phyloP scores from a whole-genome alignment of 2,888 invertebrate species.

The Laothoe populi region DNA sequence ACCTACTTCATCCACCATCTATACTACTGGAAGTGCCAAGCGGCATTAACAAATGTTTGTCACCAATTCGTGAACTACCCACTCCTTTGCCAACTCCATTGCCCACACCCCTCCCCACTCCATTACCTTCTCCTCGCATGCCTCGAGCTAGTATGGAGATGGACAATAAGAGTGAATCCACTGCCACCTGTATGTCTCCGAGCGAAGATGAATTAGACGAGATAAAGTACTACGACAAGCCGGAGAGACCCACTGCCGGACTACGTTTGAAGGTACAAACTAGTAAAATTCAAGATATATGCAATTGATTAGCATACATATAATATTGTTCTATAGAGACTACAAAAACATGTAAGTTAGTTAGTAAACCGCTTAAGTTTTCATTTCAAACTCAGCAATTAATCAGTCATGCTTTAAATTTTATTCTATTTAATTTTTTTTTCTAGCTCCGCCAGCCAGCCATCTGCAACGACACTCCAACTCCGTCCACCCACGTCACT shows the following conservation, averaged over 20 bases:
- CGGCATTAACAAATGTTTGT: slow-evolving; percentile 90
- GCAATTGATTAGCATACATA: too few species aligned
- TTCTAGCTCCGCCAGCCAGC: slow-evolving; percentile 83
- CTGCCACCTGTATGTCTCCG: slow-evolving; percentile 61
- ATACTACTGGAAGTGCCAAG: slow-evolving; percentile 91
- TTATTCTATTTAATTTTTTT: slow-evolving; percentile 36
- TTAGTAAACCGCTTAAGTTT: too few species aligned
- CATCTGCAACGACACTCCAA: slow-evolving; percentile 72
- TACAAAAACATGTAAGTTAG: too few species aligned
- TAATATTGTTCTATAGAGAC: too few species aligned
- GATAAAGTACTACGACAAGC: slow-evolving; percentile 60
- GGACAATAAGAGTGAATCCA: slow-evolving; percentile 61
- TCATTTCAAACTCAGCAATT: too few species aligned
- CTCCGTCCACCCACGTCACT: slow-evolving; percentile 75
- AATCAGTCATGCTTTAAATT: too few species aligned
- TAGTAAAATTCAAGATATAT: too few species aligned
- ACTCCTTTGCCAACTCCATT: slow-evolving; percentile 88
- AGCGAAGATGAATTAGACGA: slow-evolving; percentile 79
- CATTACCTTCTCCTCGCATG: slow-evolving; percentile 81
- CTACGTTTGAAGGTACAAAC: slow-evolving; percentile 66
- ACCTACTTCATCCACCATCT: slow-evolving; percentile 89
- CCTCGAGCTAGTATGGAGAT: slow-evolving; percentile 69
- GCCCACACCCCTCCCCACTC: slow-evolving; percentile 88
- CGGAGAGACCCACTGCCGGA: slow-evolving; percentile 63
- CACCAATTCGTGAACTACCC: slow-evolving; percentile 91